Evolutionary conservation across 2,888 invertebrate genomes (phyloP), one percentile per base, ranked within the genome.

Genomic region (Gari tellinella): DNA sequence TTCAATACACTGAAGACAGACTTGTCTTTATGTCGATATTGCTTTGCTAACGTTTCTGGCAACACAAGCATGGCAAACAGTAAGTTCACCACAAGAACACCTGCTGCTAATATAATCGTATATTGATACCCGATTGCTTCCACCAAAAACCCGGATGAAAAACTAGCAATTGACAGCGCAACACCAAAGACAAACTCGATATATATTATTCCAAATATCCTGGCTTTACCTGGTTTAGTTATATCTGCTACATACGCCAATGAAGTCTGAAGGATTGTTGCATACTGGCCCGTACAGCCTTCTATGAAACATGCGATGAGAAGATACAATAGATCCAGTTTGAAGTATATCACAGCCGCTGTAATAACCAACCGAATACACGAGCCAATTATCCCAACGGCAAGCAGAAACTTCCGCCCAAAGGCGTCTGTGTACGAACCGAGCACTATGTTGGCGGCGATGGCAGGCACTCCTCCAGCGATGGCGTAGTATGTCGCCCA

Each of bases 341-440:
- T 62, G 65, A 77, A 78, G 70, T 78, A 53, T 26, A 83, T 78
- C n/a, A 82, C 69, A 7, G 74, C 58, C 14, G 66, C 61, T 38
- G 75, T 60, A 1, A 73, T 52, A 17, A 46, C 37, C 38, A 67
- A 58, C 5, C 81, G 60, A 7, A 82, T 12, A 5, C 70, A 55
- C 17, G 76, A 76, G 1, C 86, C 86, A 0, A 67, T 25, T 12
- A 75, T 78, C 0, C 80, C 78, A 10, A 79, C 46, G 0, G 79
- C 60, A 21, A 83, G 56, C 19, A 84, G 58, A 19, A 83, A 67
- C 53, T 80, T 83, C 0, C 86, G 69, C 0, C 84, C 83, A 43
- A 83, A 46, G 0, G 73, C 52, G 62, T 78, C 81, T 4, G 86
- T 78, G 38, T 75, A 81, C 5, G 83, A 75, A 19, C 82, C 80